Evolutionary conservation across 2,888 invertebrate genomes (phyloP), one percentile per base, ranked within the genome.

Genomic region (Aelia acuminata): DNA sequence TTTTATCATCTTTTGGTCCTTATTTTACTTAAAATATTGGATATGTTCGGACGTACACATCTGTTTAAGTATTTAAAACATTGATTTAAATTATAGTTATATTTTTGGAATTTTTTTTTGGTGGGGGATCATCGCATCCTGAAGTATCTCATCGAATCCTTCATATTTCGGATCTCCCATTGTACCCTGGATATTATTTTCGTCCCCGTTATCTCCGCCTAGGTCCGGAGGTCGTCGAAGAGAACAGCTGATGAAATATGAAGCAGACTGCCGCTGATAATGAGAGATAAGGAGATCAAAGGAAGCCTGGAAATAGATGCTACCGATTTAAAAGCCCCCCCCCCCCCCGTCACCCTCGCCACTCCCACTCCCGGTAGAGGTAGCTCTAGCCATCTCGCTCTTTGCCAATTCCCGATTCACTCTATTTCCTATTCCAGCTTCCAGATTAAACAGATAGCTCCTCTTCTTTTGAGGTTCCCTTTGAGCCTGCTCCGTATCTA

Each of bases 251-350:
- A 43, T 80, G 80, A 80, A 80, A 80, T 80, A 80, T 80, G 80
- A 80, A 80, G 35, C 80, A 47, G 43, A 4, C 57, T 15, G 80
- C 43, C 43, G 3, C 80, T 80, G 80, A 80, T 80, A 80, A 80
- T 80, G 80, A 80, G 39, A 80, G 80, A 80, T 80, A 80, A 80
- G 80, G n/a, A 43, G 80, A 80, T 80, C 80, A 80, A 80, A 80
- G 80, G 43, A 22, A 22, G 18, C 22, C 22, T 47, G 3, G 43
- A 80, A 80, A 80, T 80, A 80, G 80, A 80, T 3, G 43, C 80
- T 39, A 43, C n/a, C 39, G 80, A 80, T 80, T 80, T 80, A 80
- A 80, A 80, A 80, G 80, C 43, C n/a, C 15, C 43, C n/a, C 13
- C 57, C 57, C 26, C 57, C 57, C 26, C 43, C 43, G n/a, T n/a